These are phyloP conservation scores for Syndactyla subalaris DNA, from an alignment of 2,797 vertebrate species.

Conservation along the genomic window DNA sequence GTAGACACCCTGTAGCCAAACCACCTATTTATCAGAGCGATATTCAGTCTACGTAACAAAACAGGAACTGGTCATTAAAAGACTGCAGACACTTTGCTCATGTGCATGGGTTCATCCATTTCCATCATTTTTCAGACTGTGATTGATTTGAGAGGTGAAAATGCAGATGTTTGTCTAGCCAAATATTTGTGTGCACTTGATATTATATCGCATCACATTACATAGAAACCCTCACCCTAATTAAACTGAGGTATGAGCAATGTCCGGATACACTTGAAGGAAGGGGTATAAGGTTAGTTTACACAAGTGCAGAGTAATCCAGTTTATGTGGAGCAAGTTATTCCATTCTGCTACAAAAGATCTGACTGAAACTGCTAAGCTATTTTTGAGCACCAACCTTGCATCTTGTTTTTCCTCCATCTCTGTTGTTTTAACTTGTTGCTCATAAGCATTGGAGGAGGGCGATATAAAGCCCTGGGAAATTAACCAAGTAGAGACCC, in stretches of 20 bases:
- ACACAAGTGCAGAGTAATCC: conserved; percentile 16
- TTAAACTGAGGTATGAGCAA: conserved; percentile 26
- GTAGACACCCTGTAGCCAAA: background rate
- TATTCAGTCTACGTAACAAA: conserved; percentile 7
- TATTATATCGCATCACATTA: background rate
- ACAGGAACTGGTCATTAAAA: conserved; percentile 11
- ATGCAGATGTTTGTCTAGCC: conserved; percentile 43
- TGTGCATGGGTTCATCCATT: background rate
- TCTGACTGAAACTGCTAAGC: background rate
- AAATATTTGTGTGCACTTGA: conserved; percentile 24
- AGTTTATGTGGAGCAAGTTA: conserved; percentile 12
- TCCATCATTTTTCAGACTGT: conserved; percentile 29
- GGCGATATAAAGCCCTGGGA: background rate
- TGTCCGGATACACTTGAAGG: conserved; percentile 11
- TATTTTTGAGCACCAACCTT: background rate
- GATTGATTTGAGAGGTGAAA: conserved; percentile 57
- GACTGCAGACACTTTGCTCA: background rate
- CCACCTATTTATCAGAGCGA: background rate
- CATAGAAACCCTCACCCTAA: background rate
- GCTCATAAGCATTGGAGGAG: background rate
- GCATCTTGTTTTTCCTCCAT: background rate
- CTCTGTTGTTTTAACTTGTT: background rate
- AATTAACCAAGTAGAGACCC: background rate
- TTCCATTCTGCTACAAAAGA: background rate
- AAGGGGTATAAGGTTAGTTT: conserved; percentile 43